Base-by-base conservation (phyloP, 2,113 vertebrate genomes). In the Onychostoma macrolepis region DNA sequence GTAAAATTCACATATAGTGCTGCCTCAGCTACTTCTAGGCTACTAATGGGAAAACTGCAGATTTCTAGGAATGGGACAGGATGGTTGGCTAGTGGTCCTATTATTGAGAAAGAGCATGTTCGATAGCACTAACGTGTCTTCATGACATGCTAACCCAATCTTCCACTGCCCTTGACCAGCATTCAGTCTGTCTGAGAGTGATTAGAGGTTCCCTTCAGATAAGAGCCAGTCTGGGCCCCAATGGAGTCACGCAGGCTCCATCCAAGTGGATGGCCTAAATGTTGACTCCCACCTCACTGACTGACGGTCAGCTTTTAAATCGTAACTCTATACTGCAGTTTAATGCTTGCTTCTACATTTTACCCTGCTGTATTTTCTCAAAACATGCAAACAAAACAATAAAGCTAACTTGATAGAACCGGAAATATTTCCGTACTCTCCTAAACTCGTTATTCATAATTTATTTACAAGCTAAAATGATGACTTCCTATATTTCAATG, bases 141-240 rank as follows among this genome's bases (percentile, higher is more conserved):
- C 6, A 50, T 41, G 58, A 61, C 38, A 76, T 30, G 11, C 43
- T 21, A 12, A n/a, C 74, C 30, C 43, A 82, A 63, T 77, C 58
- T 67, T 38, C 28, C 12, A n/a, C n/a, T 19, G 38, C 38, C 28
- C 30, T n/a, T 15, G 58, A 74, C 45, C 45, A n/a, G 36, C 6
- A 17, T n/a, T 45, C 28, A 6, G 53, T 63, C 87, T 90, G 89
- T 74, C 53, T 36, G 26, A 50, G 30, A 12, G 3, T 78, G 87
- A 90, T 88, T 87, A 87, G 78, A 61, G 48, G 11, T 38, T 81
- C 45, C 15, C 36, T 36, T 4, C n/a, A 45, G 87, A 90, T 88
- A 87, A 88, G 45, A 76, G 84, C 21, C 15, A 67, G 28, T 63
- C 28, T 11, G 30, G 6, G 78, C 38, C 38, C 84, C n/a, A 8